Evolutionary conservation across 2,888 invertebrate genomes (phyloP).

Genomic region (Chrysolina haemoptera): DNA sequence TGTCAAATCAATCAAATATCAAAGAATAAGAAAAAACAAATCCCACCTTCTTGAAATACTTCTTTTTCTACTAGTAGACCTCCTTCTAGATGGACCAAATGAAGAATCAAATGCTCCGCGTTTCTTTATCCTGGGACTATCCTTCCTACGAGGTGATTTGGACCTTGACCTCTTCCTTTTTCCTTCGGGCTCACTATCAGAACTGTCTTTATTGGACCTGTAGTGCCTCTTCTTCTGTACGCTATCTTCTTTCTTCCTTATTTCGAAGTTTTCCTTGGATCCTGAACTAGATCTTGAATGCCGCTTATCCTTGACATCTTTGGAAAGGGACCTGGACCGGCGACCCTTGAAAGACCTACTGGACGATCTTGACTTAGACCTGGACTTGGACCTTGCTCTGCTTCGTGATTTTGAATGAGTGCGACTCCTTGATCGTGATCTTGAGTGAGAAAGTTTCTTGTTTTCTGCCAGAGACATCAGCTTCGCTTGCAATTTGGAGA

Average conservation of each 20-base stretch:
- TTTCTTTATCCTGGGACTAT: conserved; percentile 69
- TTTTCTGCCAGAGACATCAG: conserved; percentile 76
- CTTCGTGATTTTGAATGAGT: conserved; percentile 60
- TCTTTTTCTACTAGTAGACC: conserved; percentile 65
- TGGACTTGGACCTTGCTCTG: conserved; percentile 61
- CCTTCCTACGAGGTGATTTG: conserved; percentile 65
- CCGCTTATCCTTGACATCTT: conserved; percentile 54
- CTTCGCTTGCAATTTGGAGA: conserved; percentile 76
- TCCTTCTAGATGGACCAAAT: conserved; percentile 58
- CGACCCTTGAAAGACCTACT: conserved; percentile 55
- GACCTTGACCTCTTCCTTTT: conserved; percentile 63
- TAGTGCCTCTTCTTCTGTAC: conserved; percentile 92
- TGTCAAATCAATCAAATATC: conserved; percentile 5
- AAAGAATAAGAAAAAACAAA: conserved; percentile 30
- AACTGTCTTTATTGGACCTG: conserved; percentile 83
- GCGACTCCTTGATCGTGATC: conserved; percentile 64
- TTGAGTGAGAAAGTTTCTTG: conserved; percentile 64
- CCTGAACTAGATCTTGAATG: conserved; percentile 61
- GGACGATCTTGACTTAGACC: conserved; percentile 59
- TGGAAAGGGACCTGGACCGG: conserved; percentile 58
- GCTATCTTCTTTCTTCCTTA: conserved; percentile 84
- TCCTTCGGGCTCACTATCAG: conserved; percentile 65
- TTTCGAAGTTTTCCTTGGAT: conserved; percentile 75
- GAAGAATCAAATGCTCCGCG: conserved; percentile 61
- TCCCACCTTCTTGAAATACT: conserved; percentile 65